Conservation (phyloP, 2,888 invertebrate species). For the Bembecia ichneumoniformis region DNA sequence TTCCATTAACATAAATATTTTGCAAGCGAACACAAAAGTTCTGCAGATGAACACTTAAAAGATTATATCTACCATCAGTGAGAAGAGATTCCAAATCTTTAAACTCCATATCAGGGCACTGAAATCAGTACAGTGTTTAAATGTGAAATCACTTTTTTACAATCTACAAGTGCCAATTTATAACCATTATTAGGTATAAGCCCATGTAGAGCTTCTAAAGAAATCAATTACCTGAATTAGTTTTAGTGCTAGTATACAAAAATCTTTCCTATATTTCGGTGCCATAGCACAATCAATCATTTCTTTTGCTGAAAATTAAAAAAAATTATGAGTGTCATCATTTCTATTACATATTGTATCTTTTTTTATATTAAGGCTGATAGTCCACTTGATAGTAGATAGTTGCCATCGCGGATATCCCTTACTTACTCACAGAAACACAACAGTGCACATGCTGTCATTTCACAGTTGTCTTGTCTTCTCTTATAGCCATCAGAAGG, state of each 20-base stretch:
- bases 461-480: too few species aligned
- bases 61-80: constrained; percentile 73
- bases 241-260: constrained; percentile 85
- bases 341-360: too few species aligned
- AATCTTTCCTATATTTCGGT: constrained; percentile 79
- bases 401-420: too few species aligned
- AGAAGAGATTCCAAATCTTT: constrained; percentile 76
- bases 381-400: too few species aligned
- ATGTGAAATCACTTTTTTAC: too few species aligned
- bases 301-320: constrained; percentile 59
- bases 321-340: too few species aligned
- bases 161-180: too few species aligned
- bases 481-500: too few species aligned
- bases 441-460: too few species aligned
- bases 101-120: constrained; percentile 85
- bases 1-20: constrained; percentile 72
- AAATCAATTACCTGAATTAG: constrained; percentile 76
- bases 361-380: too few species aligned
- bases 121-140: constrained; percentile 29
- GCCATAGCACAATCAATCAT: constrained; percentile 64
- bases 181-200: neutral
- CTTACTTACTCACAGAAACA: too few species aligned
- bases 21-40: constrained; percentile 74
- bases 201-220: neutral
- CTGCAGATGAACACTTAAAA: constrained; percentile 70